phyloP scores from a whole-genome alignment of 2,797 vertebrate species.

The Acrocephalus scirpaceus region DNA sequence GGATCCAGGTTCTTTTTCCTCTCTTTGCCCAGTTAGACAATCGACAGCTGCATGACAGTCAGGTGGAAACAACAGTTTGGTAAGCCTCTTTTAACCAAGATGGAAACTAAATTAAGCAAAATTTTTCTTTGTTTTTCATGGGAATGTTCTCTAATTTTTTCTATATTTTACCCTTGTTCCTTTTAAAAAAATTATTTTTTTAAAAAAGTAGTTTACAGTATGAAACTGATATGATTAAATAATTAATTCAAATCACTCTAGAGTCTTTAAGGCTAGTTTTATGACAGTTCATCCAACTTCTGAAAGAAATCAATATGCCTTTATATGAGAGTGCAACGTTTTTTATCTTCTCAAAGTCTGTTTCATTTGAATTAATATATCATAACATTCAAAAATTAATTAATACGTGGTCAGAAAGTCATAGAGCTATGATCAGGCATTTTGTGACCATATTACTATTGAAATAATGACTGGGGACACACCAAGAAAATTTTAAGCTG shows the following conservation, averaged over 20 bases:
- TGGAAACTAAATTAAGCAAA: not conserved
- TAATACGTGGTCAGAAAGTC: not conserved
- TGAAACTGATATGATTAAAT: not conserved
- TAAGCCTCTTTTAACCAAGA: constrained; percentile 74
- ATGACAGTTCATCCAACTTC: not conserved
- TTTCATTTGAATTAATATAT: not conserved
- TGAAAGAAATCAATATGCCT: not conserved
- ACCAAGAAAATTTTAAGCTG: not conserved
- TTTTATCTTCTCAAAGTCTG: not conserved
- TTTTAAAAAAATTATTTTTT: not conserved
- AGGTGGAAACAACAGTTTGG: constrained; percentile 95
- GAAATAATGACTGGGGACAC: fast-evolving
- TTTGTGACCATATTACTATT: not conserved
- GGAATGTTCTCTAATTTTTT: not conserved
- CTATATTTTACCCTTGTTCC: not conserved
- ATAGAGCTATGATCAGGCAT: not conserved
- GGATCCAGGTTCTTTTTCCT: constrained; percentile 96
- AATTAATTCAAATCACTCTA: not conserved
- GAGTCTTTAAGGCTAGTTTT: not conserved
- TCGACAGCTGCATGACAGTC: constrained; percentile 91
- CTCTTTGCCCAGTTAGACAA: constrained; percentile 96
- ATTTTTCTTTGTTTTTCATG: not conserved
- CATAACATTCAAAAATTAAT: not conserved
- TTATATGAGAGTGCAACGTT: not conserved
- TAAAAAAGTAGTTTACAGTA: not conserved